Evolutionary conservation across 2,888 invertebrate species (phyloP).

Genomic region (Pocota personata): DNA sequence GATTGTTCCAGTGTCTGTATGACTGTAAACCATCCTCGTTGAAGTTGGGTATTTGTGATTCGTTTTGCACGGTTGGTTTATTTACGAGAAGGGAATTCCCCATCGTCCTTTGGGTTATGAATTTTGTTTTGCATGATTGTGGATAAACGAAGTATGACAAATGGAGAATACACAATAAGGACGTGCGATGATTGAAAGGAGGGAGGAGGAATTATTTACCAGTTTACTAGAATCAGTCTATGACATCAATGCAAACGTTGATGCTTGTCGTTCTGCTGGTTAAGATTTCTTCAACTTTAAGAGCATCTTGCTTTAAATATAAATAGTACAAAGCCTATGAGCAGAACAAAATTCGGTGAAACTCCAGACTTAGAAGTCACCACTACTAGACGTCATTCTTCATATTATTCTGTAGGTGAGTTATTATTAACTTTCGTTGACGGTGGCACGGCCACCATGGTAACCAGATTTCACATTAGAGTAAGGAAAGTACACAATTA

Average conservation of each 20-base stretch:
- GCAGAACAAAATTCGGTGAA: too few species aligned
- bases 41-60: conserved; percentile 34
- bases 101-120: conserved; percentile 37
- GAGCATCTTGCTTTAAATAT: too few species aligned
- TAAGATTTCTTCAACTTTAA: too few species aligned
- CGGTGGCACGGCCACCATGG: too few species aligned
- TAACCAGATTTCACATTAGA: too few species aligned
- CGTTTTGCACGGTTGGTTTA: conserved; percentile 44
- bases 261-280: not conserved
- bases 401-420: too few species aligned
- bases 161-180: conserved; percentile 8
- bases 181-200: not conserved
- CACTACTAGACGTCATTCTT: too few species aligned
- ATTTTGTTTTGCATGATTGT: conserved; percentile 42
- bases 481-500: too few species aligned
- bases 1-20: conserved; percentile 18
- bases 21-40: conserved; percentile 11
- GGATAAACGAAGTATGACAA: conserved; percentile 29
- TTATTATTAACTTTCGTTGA: too few species aligned
- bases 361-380: too few species aligned
- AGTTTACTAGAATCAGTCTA: not conserved
- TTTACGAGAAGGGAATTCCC: conserved; percentile 21
- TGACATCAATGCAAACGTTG: not conserved
- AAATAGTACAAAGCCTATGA: too few species aligned
- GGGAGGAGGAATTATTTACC: not conserved